These are phyloP conservation scores for Idris sp. DNA, from an alignment of 1,140 invertebrate genomes.

Conservation along the genomic window DNA sequence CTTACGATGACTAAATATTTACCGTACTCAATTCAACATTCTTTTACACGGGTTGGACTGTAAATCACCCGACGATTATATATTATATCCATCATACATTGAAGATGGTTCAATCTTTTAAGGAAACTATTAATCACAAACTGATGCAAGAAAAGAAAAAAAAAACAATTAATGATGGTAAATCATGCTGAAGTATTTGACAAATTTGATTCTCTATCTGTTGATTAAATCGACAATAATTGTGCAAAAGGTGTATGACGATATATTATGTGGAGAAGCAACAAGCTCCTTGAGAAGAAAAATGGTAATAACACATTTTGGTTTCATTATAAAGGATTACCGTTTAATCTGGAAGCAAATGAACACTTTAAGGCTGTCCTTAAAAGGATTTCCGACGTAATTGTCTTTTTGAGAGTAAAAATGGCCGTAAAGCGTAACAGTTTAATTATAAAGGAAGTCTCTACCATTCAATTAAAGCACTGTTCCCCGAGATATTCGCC, in stretches of 20 bases:
- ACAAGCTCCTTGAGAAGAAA: slow-evolving; percentile 40
- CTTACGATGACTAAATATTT: slow-evolving; percentile 21
- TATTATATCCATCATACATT: too few relatives aligned
- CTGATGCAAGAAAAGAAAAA: too few relatives aligned
- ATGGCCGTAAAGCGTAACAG: slow-evolving; percentile 57
- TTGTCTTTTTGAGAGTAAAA: slow-evolving; percentile 59
- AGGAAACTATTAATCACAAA: too few relatives aligned
- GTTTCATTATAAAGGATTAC: slow-evolving; percentile 60
- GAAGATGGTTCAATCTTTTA: too few relatives aligned
- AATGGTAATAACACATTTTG: slow-evolving; percentile 53
- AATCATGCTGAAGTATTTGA: too few relatives aligned
- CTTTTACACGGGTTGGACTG: too few relatives aligned
- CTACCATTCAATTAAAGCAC: slow-evolving; percentile 52
- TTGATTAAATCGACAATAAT: too few relatives aligned
- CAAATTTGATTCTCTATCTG: slow-evolving; percentile 14
- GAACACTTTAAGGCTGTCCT: slow-evolving; percentile 61
- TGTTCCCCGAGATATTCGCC: slow-evolving; percentile 41
- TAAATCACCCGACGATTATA: too few relatives aligned
- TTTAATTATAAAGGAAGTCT: slow-evolving; percentile 58
- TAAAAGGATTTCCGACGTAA: slow-evolving; percentile 58
- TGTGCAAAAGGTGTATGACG: too few relatives aligned
- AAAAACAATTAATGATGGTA: too few relatives aligned
- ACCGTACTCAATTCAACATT: slow-evolving; percentile 25
- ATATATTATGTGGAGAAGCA: slow-evolving; percentile 35
- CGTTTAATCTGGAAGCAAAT: slow-evolving; percentile 60